Base-by-base conservation (phyloP, 2,113 vertebrate genomes). In the Gobio gobio region DNA sequence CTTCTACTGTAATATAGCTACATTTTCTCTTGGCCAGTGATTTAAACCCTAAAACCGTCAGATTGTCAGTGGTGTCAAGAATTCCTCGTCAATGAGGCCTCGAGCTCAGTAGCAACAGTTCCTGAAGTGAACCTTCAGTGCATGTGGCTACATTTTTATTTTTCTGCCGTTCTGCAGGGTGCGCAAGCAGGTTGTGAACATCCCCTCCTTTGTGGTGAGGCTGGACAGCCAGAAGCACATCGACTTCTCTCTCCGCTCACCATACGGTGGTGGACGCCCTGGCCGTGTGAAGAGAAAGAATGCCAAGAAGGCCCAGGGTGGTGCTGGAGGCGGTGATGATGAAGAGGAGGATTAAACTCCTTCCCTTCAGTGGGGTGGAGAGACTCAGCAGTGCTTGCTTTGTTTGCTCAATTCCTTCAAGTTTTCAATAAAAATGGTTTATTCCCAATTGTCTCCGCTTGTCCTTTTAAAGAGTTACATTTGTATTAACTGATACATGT, bases 221-320 rank as follows among this genome's bases (percentile, higher is more conserved):
- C 93, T 98, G 94, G 97, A 98, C 92, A 97, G 96, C 47, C 97
- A 98, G 94, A 98, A 98, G 90, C 97, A 98, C 94, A 98, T 98
- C 0, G 97, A 98, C 93, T 98, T 97, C 94, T 97, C 96, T 29
- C 95, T 98, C 80, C 95, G 96, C 36, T 98, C 96, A 13, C 96
- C 97, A 0, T 98, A 98, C 0, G 97, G 97, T 0, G 97, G 97
- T 1, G 97, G 97, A 89, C 95, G 97, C 5, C 96, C 97, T 0
- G 97, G 97, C 66, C 95, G 96, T 0, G 97, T 98, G 87, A 98
- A 98, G 96, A 95, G 97, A 91, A 97, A 98, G 95, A 98, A 98
- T 0, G 96, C 96, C 91, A 98, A 97, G 95, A 98, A 98, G 93
- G 97, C 95, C 72, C 96, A 97, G 95, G 96, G 90, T 0, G 97